Percentiles rank a stretch among this genome's conserved stretches.
Conservation (phyloP, 2,113 vertebrate species). For the Tenebrosternarchus preto region DNA sequence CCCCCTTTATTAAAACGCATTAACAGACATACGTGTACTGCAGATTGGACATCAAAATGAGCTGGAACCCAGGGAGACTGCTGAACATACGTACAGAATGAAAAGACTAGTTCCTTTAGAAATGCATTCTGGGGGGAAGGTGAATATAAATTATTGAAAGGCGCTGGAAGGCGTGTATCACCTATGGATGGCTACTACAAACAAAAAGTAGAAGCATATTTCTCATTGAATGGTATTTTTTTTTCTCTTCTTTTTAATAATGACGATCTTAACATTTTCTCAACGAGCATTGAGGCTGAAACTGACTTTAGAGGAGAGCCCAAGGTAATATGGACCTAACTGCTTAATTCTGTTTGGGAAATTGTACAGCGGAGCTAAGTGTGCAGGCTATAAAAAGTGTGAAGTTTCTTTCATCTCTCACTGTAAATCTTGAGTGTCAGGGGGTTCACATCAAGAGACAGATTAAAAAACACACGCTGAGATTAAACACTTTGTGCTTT, state of each 20-base stretch:
- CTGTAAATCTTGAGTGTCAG: conserved; percentile 2
- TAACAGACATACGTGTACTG: not conserved
- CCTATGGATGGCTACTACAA: not conserved
- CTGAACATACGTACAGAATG: not conserved
- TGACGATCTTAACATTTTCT: too few relatives aligned
- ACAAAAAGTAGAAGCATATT: too few relatives aligned
- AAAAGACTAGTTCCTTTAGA: not conserved
- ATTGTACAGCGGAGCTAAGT: conserved; percentile 9
- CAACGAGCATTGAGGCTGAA: not conserved
- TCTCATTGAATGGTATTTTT: too few relatives aligned
- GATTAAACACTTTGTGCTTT: conserved; percentile 28
- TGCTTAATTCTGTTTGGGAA: conserved; percentile 28
- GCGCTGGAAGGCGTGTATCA: not conserved
- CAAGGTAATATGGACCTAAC: conserved; percentile 9
- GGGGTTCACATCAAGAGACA: conserved; percentile 2
- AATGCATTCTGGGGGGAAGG: not conserved
- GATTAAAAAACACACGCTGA: not conserved
- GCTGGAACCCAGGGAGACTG: not conserved
- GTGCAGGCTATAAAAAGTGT: conserved; percentile 7
- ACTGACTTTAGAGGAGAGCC: not conserved
- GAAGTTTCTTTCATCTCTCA: conserved; percentile 32
- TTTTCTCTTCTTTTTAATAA: too few relatives aligned
- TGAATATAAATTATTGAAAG: conserved; percentile 15
- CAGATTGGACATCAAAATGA: conserved; percentile 19
- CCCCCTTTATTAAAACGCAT: not conserved